Conservation (phyloP, 2,113 vertebrate genomes). For the Silurus meridionalis region DNA sequence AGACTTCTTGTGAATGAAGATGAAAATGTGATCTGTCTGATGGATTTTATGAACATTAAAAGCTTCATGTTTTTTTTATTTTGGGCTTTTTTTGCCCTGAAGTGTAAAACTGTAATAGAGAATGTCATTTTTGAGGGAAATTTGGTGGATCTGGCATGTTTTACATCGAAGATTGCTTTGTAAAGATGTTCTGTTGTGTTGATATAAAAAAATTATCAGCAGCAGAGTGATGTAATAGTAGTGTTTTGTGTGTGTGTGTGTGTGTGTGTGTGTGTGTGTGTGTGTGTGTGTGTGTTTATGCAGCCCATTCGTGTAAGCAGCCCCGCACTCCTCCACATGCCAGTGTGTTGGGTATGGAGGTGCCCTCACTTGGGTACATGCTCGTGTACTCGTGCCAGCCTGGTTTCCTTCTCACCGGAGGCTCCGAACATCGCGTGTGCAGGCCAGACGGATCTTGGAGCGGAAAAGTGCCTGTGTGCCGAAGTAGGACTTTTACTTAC, state of each 20-base stretch:
- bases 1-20: too few relatives aligned
- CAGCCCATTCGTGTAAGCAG: constrained; percentile 96
- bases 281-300: constrained; percentile 43
- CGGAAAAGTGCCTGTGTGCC: constrained; percentile 94
- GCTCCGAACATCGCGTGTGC: constrained; percentile 96
- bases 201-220: neutral
- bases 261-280: constrained; percentile 8
- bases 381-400: constrained; percentile 94
- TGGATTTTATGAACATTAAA: too few relatives aligned
- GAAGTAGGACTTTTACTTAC: constrained; percentile 73
- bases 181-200: neutral
- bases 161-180: neutral
- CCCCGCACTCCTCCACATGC: constrained; percentile 87
- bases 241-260: neutral
- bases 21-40: too few relatives aligned
- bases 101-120: too few relatives aligned
- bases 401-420: constrained; percentile 91
- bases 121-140: too few relatives aligned
- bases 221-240: neutral
- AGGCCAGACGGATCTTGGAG: constrained; percentile 95
- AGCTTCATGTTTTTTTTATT: too few relatives aligned
- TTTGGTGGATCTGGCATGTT: neutral
- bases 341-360: constrained; percentile 91
- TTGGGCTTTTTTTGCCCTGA: too few relatives aligned
- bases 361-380: constrained; percentile 92